Conservation (phyloP, 2,888 invertebrate genomes). For the Papilio demoleus region DNA sequence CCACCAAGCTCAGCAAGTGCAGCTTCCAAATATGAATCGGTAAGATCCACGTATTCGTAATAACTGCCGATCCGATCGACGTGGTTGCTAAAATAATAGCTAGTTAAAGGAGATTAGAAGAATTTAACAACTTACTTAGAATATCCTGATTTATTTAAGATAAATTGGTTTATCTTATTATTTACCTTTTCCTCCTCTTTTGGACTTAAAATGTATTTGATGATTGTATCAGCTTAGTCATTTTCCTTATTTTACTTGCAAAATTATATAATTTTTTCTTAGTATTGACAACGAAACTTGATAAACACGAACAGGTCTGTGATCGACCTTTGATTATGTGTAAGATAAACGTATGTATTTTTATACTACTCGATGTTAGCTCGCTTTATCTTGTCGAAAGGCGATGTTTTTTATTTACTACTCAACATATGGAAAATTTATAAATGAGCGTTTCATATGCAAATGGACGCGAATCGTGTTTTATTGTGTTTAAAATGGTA, state of each 20-base stretch:
- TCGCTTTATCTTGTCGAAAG: not conserved
- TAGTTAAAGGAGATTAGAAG: too few relatives aligned
- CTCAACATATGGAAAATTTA: conserved; percentile 31
- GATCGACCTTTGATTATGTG: not conserved
- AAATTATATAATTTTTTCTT: not conserved
- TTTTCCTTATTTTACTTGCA: not conserved
- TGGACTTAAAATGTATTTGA: too few relatives aligned
- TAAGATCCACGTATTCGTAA: not conserved
- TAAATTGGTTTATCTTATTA: too few relatives aligned
- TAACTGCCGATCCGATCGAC: too few relatives aligned
- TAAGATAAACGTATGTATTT: not conserved
- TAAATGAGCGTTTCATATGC: conserved; percentile 33
- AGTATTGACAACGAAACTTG: not conserved
- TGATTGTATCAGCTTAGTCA: not conserved
- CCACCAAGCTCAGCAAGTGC: not conserved
- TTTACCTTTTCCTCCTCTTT: too few relatives aligned
- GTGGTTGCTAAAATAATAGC: too few relatives aligned
- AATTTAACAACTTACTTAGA: too few relatives aligned
- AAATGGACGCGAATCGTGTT: conserved; percentile 9
- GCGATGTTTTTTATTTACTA: conserved; percentile 5
- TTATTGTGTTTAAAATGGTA: conserved; percentile 28
- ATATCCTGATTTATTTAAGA: too few relatives aligned
- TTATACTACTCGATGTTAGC: not conserved
- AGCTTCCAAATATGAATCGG: not conserved
- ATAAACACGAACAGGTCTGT: not conserved